Percentiles rank a stretch among this genome's conserved stretches.
These are phyloP conservation scores for Mechanitis messenoides DNA, from an alignment of 2,888 invertebrate genomes.

Conservation along the genomic window DNA sequence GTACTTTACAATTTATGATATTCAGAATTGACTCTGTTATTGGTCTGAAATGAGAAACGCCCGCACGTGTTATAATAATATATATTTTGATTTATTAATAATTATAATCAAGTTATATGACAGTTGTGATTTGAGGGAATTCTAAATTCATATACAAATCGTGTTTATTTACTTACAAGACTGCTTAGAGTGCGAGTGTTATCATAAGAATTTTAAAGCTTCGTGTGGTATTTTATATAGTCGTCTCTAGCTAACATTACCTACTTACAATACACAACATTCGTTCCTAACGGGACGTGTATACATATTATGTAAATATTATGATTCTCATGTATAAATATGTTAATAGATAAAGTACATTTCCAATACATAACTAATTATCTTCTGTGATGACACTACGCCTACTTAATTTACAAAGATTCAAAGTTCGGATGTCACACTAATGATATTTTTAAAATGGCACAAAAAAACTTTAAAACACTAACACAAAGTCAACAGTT, in stretches of 20 bases:
- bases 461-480: constrained; percentile 76
- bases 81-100: constrained; percentile 3
- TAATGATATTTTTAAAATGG: constrained; percentile 72
- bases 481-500: constrained; percentile 75
- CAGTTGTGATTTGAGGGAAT: constrained; percentile 25
- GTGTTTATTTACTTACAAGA: constrained; percentile 51
- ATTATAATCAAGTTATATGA: constrained; percentile 10
- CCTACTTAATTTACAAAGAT: constrained; percentile 70
- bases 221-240: constrained; percentile 72
- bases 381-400: constrained; percentile 72
- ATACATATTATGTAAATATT: constrained; percentile 76
- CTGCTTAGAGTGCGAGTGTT: constrained; percentile 74
- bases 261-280: constrained; percentile 72
- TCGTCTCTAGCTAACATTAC: constrained; percentile 70
- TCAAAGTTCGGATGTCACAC: constrained; percentile 77
- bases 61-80: constrained; percentile 33
- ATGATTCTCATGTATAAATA: constrained; percentile 74
- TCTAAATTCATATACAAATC: constrained; percentile 47
- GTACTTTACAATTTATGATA: constrained; percentile 56
- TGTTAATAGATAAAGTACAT: constrained; percentile 71
- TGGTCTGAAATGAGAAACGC: constrained; percentile 60
- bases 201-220: constrained; percentile 78
- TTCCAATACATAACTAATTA: constrained; percentile 72
- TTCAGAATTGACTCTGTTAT: constrained; percentile 71
- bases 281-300: constrained; percentile 77